These are phyloP conservation scores for Emmelina monodactyla DNA, from an alignment of 2,888 invertebrate species.

Conservation along the genomic window DNA sequence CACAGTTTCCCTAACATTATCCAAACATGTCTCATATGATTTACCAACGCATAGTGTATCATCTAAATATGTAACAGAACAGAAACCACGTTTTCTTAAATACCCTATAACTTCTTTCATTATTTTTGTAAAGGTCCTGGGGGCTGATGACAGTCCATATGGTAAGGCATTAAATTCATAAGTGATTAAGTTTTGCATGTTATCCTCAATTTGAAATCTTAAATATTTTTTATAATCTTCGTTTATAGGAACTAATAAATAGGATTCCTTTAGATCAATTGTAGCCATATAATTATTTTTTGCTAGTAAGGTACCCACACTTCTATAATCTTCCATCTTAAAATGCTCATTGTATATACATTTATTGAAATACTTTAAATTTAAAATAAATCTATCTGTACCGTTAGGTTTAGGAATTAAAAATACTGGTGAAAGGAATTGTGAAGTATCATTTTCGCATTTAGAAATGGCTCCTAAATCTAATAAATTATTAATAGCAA, in stretches of 20 bases:
- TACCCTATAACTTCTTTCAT: background rate
- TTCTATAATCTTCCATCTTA: no score
- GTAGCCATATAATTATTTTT: constrained; percentile 5
- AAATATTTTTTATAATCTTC: constrained; percentile 3
- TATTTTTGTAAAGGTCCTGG: no score
- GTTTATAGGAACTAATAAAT: constrained; percentile 3
- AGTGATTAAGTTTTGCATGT: no score
- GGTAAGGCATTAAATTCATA: no score
- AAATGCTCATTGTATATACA: no score
- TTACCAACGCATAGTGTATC: background rate
- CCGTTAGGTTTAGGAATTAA: background rate
- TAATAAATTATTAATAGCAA: background rate
- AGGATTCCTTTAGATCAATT: constrained; percentile 7
- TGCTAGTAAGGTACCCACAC: background rate
- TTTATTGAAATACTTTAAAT: no score
- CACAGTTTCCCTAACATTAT: background rate
- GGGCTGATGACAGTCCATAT: no score
- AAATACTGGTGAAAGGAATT: background rate
- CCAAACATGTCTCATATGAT: background rate
- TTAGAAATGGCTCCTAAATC: background rate
- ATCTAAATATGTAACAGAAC: background rate
- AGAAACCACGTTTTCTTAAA: background rate
- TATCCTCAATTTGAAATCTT: constrained; percentile 3
- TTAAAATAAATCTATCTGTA: no score
- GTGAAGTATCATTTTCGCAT: background rate